Conservation (phyloP, 2,888 invertebrate species). For the Nymphalis c-album region DNA sequence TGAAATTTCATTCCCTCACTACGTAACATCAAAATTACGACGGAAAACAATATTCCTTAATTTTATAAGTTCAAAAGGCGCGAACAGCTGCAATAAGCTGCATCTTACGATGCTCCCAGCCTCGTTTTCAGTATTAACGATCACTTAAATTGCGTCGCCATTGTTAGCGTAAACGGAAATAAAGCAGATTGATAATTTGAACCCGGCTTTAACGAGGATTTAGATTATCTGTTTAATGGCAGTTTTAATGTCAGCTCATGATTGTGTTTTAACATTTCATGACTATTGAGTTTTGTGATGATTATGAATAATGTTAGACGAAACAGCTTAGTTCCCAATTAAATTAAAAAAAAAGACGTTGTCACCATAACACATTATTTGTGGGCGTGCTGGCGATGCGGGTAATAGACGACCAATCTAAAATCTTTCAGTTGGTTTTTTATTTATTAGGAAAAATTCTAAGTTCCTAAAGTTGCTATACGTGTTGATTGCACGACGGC, state of each 20-base stretch:
- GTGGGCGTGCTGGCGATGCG: too few species aligned
- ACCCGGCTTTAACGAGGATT: slow-evolving; percentile 20
- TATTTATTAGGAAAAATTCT: too few species aligned
- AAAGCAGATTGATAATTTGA: slow-evolving; percentile 20
- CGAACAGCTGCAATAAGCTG: slow-evolving; percentile 62
- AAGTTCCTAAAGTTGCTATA: too few species aligned
- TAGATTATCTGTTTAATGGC: slow-evolving; percentile 21
- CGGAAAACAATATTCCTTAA: slow-evolving; percentile 70
- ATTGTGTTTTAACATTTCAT: neutral
- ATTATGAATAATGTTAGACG: too few species aligned
- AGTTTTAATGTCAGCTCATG: slow-evolving; percentile 18
- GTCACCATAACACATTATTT: too few species aligned
- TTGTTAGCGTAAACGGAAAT: slow-evolving; percentile 28
- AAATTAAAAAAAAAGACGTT: too few species aligned
- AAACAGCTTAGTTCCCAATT: too few species aligned
- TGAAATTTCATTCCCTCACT: slow-evolving; percentile 27
- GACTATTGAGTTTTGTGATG: neutral
- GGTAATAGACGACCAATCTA: too few species aligned
- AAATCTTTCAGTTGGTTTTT: too few species aligned
- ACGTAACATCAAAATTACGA: slow-evolving; percentile 50
- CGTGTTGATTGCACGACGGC: too few species aligned
- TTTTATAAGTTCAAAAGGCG: slow-evolving; percentile 67
- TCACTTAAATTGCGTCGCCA: slow-evolving; percentile 34
- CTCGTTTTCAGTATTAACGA: slow-evolving; percentile 26
- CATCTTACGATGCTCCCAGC: slow-evolving; percentile 41